These are phyloP conservation scores for Chaetodon trifascialis DNA, from an alignment of 2,113 vertebrate genomes.

Conservation along the genomic window DNA sequence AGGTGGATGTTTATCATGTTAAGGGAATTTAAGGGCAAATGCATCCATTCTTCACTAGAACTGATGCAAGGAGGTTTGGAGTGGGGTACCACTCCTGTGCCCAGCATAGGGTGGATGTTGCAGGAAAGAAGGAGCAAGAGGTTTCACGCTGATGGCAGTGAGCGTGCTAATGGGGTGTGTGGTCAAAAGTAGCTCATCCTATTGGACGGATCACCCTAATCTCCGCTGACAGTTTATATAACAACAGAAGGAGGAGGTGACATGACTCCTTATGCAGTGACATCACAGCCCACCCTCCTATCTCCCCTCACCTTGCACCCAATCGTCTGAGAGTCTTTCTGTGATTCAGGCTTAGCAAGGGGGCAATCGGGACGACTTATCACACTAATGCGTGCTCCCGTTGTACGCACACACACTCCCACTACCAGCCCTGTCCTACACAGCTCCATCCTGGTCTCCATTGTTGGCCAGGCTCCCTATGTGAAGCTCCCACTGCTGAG, in stretches of 20 bases:
- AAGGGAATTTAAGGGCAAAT: not conserved
- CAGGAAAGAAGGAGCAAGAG: constrained; percentile 1
- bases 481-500: constrained; percentile 42
- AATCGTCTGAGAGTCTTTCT: constrained; percentile 55
- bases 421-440: constrained; percentile 19
- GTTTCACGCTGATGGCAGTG: not conserved
- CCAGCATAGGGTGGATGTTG: not conserved
- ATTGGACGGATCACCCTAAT: constrained; percentile 76
- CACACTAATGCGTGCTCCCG: constrained; percentile 17
- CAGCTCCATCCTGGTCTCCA: constrained; percentile 45
- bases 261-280: constrained; percentile 63
- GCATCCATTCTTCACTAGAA: not conserved
- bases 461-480: constrained; percentile 52
- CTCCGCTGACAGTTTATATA: constrained; percentile 79
- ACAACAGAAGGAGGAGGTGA: constrained; percentile 67
- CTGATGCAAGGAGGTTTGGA: not conserved
- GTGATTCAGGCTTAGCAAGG: constrained; percentile 44
- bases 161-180: constrained; percentile 61
- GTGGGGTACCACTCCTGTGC: too few species aligned
- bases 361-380: constrained; percentile 35
- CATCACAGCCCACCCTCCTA: constrained; percentile 57
- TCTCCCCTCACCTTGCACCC: constrained; percentile 35
- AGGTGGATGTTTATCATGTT: not conserved
- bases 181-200: constrained; percentile 69
- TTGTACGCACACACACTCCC: constrained; percentile 28